Base-by-base conservation (phyloP, 2,888 invertebrate genomes). In the Mechanitis mazaeus region DNA sequence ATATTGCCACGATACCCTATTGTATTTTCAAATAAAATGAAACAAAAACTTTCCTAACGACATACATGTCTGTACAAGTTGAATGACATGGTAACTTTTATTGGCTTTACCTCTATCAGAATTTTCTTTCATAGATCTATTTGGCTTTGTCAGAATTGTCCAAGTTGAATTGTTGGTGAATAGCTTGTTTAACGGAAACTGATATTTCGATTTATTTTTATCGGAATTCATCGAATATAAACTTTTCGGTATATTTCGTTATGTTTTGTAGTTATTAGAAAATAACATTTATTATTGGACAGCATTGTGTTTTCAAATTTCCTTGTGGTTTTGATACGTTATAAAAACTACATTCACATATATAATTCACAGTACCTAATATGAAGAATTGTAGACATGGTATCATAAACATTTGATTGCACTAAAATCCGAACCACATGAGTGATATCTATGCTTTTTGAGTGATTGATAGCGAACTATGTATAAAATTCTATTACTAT, bases 151-250 rank as follows among this genome's bases (percentile, higher is more conserved):
- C 72, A 75, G 77, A 76, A 80, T 81, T 77, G 82, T 73, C 73
- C 70, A 76, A 81, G 76, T 81, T 79, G 80, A 79, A 81, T 83
- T 81, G 83, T 83, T 77, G 76, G 81, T 82, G 83, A 85, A 85
- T 83, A 82, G 80, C 80, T 82, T 80, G 77, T 84, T 83, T 78
- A 75, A 81, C 74, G 79, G 75, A 77, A 78, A 81, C 80, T 74
- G 75, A 77, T 80, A 81, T 81, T 42, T 42, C 42, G 42, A 9
- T 42, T 83, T 83, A 78, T 77, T 83, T 85, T 83, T 85, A 84
- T 84, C 84, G 78, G 81, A 81, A 84, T 84, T 75, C 72, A 73
- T 75, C 72, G 77, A 79, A 80, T 83, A 81, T 81, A 81, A 81
- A 83, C 75, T 83, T 83, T 12, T 56, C 11, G 50, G 33, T 38